Evolutionary conservation across 2,797 vertebrate genomes (phyloP).

Genomic region (Heterohyrax brucei): DNA sequence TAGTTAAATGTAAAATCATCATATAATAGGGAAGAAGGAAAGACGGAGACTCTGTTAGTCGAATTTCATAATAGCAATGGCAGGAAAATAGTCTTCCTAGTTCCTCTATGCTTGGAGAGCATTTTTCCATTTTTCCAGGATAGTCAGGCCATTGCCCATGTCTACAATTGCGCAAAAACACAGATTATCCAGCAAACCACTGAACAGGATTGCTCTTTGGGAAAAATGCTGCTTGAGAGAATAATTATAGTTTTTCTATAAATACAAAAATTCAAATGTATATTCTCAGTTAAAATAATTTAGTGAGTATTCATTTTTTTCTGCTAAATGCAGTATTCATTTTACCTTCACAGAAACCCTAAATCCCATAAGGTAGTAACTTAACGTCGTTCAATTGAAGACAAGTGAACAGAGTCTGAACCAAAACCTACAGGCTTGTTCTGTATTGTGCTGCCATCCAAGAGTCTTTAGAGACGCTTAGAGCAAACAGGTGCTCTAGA

Average conservation of each 20-base stretch:
- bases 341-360: not conserved
- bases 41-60: not conserved
- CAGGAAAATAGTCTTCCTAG: not conserved
- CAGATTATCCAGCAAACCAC: not conserved
- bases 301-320: not conserved
- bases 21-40: not conserved
- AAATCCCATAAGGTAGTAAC: not conserved
- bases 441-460: not conserved
- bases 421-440: not conserved
- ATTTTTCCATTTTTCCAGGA: not conserved
- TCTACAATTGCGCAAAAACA: conserved; percentile 2
- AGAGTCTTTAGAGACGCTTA: not conserved
- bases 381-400: not conserved
- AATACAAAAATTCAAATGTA: not conserved
- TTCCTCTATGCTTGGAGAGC: not conserved
- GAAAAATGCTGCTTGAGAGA: not conserved
- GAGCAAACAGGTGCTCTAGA: not conserved
- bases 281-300: conserved; percentile 14
- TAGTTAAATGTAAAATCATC: not conserved
- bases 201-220: not conserved
- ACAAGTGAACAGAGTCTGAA: not conserved
- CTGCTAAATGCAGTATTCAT: not conserved
- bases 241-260: not conserved
- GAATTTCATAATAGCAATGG: not conserved
- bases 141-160: not conserved